A percentile compares a stretch with the other conserved stretches of the same genome.
Conservation (phyloP, 1,140 invertebrate species). For the Conus ventricosus region DNA sequence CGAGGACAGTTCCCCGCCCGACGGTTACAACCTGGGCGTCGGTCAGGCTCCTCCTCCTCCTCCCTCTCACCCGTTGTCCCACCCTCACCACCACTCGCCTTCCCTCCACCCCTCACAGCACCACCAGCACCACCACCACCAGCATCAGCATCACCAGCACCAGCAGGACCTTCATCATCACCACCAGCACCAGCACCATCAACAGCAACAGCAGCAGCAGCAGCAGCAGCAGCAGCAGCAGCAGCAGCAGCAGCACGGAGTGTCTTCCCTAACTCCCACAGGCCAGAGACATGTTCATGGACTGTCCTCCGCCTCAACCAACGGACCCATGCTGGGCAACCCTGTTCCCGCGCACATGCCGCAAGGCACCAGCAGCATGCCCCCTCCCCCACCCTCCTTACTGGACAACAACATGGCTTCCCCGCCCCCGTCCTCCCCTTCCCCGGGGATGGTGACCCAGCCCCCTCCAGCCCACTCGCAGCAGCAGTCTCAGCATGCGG, state of each 20-base stretch:
- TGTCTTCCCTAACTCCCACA: neutral
- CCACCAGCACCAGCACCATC: constrained; percentile 1
- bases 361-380: constrained; percentile 23
- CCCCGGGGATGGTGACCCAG: constrained; percentile 13
- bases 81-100: neutral
- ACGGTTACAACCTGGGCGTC: constrained; percentile 11
- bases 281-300: constrained; percentile 37
- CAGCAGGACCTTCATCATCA: constrained; percentile 21
- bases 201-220: constrained; percentile 13
- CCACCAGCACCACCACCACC: constrained; percentile 10
- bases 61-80: neutral
- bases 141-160: constrained; percentile 19
- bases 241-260: constrained; percentile 26
- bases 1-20: neutral
- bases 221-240: constrained; percentile 16
- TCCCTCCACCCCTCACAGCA: neutral
- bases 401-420: too few species aligned
- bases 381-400: neutral
- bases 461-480: constrained; percentile 31
- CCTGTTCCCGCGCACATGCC: constrained; percentile 64
- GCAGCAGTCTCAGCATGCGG: constrained; percentile 1
- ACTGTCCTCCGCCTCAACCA: constrained; percentile 26
- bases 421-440: constrained; percentile 4
- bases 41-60: too few species aligned
- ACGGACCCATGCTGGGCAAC: constrained; percentile 43